Base-by-base conservation (phyloP, 1,140 invertebrate genomes). In the Heliconius himera region DNA sequence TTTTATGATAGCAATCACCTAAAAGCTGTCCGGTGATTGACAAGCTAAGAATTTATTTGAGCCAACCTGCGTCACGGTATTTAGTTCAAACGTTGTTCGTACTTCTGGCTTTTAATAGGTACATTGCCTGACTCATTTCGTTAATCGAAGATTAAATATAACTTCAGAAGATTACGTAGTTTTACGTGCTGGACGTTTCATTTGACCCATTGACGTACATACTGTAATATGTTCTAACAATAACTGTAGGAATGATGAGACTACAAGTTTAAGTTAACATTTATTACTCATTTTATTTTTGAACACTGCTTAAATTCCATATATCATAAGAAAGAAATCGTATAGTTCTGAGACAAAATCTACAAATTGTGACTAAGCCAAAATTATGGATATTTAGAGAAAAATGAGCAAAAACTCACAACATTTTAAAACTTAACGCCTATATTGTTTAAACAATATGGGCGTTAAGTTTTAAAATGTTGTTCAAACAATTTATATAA, bases 111-210 rank as follows among this genome's bases (percentile, higher is more conserved):
- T 87, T 84, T 87, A 92, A 91, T 92, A 93, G 84, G 76, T 83
- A 81, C 74, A 81, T 79, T 51, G 76, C 76, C 71, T 93, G 90
- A 92, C 85, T 93, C 90, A 88, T 93, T 90, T 86, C 87, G 88
- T 86, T 92, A 91, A 93, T 92, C 89, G 90, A 91, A 91, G 87
- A 87, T 89, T 92, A 91, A 92, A 93, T 90, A 91, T 93, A 93
- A 87, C 88, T 81, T 60, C 79, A 72, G 73, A 79, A 84, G 82
- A 84, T 89, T 89, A 84, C 85, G 83, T 83, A 79, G 78, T 73
- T 84, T 85, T 84, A 89, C 81, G 78, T 78, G 77, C 80, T 54
- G 76, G 72, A 66, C 74, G 66, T 74, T 83, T 22, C 73, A 60
- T 82, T 80, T 83, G 82, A 86, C 84, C 82, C 79, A 83, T 75